phyloP scores from a whole-genome alignment of 2,888 invertebrate species.

The Epirrita christyi region DNA sequence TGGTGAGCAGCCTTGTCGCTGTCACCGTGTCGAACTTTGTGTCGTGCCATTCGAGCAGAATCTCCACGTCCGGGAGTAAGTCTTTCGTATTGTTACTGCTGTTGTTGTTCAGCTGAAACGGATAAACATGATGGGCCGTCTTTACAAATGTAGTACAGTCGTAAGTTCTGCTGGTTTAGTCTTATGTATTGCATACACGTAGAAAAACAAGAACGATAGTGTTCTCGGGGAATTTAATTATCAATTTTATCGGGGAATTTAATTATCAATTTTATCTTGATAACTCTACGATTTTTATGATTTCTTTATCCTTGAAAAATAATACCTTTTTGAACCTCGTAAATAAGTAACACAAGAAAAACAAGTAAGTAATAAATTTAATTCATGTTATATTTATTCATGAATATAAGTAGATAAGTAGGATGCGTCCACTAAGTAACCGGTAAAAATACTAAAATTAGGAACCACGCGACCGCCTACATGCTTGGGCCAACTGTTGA shows the following conservation, averaged over 20 bases:
- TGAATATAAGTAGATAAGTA: constrained; percentile 27
- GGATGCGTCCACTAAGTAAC: constrained; percentile 32
- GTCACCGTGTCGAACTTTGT: constrained; percentile 93
- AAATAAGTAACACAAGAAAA: neutral
- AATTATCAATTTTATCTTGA: no score
- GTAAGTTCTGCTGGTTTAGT: no score
- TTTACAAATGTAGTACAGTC: neutral
- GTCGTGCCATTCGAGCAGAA: constrained; percentile 92
- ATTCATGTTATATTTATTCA: constrained; percentile 13
- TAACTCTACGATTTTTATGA: no score
- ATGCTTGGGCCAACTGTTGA: constrained; percentile 27
- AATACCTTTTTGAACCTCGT: no score
- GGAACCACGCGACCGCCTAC: constrained; percentile 32
- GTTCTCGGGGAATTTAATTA: no score
- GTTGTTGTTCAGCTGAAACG: constrained; percentile 88
- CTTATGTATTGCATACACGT: neutral
- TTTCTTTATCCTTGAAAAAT: no score
- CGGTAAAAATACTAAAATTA: constrained; percentile 40
- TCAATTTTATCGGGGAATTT: no score
- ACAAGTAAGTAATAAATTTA: constrained; percentile 2
- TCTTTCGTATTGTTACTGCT: constrained; percentile 55
- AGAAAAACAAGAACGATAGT: neutral
- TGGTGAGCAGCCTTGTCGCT: constrained; percentile 93
- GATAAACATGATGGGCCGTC: neutral
- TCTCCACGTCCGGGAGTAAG: constrained; percentile 89